phyloP scores from a whole-genome alignment of 2,797 vertebrate species.

The Acrossocheilus fasciatus region DNA sequence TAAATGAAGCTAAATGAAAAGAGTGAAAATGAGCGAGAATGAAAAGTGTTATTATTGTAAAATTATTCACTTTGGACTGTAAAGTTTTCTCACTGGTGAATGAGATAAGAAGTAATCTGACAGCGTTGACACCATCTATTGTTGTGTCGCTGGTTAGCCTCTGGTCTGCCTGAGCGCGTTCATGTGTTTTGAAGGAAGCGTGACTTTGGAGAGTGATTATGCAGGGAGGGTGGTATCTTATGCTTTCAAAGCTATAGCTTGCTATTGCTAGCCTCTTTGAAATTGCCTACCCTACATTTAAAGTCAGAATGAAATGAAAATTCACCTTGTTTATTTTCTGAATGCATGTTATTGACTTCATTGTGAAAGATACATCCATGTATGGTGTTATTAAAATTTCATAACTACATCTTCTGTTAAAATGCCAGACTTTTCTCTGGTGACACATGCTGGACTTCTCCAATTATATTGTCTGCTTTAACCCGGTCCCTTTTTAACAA shows the following conservation, averaged over 20 bases:
- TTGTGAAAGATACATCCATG: not conserved
- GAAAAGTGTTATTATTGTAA: not conserved
- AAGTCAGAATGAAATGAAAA: not conserved
- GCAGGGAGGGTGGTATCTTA: no score
- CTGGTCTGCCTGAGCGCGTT: no score
- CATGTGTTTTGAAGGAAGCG: no score
- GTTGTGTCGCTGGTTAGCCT: no score
- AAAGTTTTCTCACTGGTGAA: not conserved
- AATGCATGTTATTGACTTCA: not conserved
- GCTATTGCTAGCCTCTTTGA: not conserved
- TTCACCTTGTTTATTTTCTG: not conserved
- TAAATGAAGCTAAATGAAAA: not conserved
- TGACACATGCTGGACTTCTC: not conserved
- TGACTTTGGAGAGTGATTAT: no score
- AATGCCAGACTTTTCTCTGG: not conserved
- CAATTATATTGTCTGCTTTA: not conserved
- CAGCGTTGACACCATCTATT: not conserved
- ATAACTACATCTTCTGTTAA: not conserved
- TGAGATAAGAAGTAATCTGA: not conserved
- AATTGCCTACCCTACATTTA: not conserved
- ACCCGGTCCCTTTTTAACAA: not conserved
- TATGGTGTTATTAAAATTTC: not conserved
- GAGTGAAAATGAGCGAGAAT: not conserved
- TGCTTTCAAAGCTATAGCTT: no score
- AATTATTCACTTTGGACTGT: not conserved